Evolutionary conservation across 2,797 vertebrate genomes (phyloP).

Genomic region (Cynopterus sphinx): DNA sequence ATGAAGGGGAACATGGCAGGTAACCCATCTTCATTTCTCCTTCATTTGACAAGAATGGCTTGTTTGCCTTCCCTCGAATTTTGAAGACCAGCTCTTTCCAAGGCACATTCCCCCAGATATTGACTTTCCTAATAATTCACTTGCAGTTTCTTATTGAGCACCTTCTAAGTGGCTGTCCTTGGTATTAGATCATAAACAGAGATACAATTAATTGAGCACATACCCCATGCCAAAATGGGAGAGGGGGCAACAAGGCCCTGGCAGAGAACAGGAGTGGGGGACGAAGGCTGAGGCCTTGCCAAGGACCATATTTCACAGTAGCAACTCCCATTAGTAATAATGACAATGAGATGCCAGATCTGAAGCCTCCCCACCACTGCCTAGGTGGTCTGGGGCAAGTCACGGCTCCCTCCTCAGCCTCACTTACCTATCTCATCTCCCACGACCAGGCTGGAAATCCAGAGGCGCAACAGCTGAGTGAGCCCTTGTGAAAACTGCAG

Average conservation of each 20-base stretch:
- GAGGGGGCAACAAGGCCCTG: not conserved
- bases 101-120: too few relatives aligned
- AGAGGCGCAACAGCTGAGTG: not conserved
- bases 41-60: not conserved
- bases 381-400: not conserved
- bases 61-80: not conserved
- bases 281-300: not conserved
- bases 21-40: not conserved
- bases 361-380: not conserved
- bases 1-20: rapidly evolving
- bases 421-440: not conserved
- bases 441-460: not conserved
- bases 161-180: not conserved
- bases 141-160: not conserved
- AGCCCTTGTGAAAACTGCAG: not conserved
- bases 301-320: not conserved
- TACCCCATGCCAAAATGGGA: not conserved
- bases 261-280: not conserved
- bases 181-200: not conserved
- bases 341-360: not conserved
- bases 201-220: not conserved
- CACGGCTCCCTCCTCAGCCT: not conserved
- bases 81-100: not conserved
- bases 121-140: not conserved
- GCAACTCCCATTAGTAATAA: not conserved